phyloP scores from a whole-genome alignment of 2,888 invertebrate genomes.

The Eupithecia subumbrata region DNA sequence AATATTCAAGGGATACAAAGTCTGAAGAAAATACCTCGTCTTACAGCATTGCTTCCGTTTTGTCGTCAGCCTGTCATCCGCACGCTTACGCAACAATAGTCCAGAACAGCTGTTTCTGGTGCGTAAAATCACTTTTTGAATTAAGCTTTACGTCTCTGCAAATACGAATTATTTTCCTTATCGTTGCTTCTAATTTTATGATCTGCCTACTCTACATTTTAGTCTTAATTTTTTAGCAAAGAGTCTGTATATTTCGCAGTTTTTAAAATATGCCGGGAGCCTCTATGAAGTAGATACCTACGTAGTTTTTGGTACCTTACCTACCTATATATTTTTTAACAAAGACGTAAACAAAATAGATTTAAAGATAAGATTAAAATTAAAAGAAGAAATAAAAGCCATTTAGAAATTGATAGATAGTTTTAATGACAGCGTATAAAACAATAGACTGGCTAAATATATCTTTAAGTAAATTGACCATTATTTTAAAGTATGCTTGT shows the following conservation, averaged over 20 bases:
- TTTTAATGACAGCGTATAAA: background rate
- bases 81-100: constrained; percentile 18
- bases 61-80: constrained; percentile 34
- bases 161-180: constrained; percentile 16
- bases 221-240: background rate
- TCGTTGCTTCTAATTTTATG: constrained; percentile 15
- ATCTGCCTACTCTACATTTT: background rate
- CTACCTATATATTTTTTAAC: too few relatives aligned
- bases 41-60: constrained; percentile 28
- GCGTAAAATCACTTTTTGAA: constrained; percentile 36
- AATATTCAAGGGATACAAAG: background rate
- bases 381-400: background rate
- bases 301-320: background rate
- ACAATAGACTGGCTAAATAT: background rate
- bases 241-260: background rate
- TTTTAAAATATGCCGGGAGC: background rate
- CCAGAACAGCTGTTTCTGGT: constrained; percentile 20
- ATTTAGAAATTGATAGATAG: background rate
- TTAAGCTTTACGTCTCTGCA: constrained; percentile 14
- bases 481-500: background rate
- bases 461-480: background rate
- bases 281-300: background rate
- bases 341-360: background rate
- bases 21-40: constrained; percentile 26
- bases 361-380: background rate